Percentiles rank a stretch among this genome's conserved stretches.
phyloP scores from a whole-genome alignment of 1,140 invertebrate species.

The Psix sp. region DNA sequence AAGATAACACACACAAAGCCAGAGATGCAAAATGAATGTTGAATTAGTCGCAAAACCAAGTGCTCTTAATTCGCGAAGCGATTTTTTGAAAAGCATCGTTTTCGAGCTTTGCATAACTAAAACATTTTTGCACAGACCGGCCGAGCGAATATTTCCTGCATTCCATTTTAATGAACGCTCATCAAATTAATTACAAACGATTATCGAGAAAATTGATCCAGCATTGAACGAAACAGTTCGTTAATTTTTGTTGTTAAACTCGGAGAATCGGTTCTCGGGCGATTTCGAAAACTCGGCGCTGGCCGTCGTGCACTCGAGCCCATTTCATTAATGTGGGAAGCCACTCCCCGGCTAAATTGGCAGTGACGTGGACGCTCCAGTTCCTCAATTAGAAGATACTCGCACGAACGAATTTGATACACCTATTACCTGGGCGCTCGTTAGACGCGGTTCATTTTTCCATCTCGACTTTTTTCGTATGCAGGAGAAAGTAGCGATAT shows the following conservation, averaged over 20 bases:
- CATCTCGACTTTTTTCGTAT: neutral
- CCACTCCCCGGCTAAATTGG: slow-evolving; percentile 44
- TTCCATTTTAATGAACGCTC: no score
- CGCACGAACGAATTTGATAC: slow-evolving; percentile 47
- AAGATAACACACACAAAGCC: neutral
- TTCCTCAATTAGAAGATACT: slow-evolving; percentile 48
- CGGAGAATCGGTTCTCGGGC: slow-evolving; percentile 1
- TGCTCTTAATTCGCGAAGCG: no score
- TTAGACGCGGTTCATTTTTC: slow-evolving; percentile 28
- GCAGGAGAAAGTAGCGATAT: slow-evolving; percentile 26
- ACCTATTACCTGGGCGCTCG: slow-evolving; percentile 41
- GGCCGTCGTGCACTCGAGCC: slow-evolving; percentile 5
- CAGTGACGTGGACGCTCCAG: slow-evolving; percentile 49
- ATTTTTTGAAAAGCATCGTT: no score
- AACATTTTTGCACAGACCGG: no score
- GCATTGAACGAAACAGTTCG: neutral
- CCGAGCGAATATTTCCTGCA: no score
- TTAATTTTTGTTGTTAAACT: slow-evolving; percentile 4
- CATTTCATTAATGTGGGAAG: slow-evolving; percentile 51
- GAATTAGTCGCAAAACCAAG: no score
- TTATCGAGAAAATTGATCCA: no score
- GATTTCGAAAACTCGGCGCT: slow-evolving; percentile 25
- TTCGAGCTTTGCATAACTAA: no score
- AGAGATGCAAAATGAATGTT: no score
- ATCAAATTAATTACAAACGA: no score